phyloP scores from a whole-genome alignment of 2,888 invertebrate species.

The Phrixothrix hirtus region DNA sequence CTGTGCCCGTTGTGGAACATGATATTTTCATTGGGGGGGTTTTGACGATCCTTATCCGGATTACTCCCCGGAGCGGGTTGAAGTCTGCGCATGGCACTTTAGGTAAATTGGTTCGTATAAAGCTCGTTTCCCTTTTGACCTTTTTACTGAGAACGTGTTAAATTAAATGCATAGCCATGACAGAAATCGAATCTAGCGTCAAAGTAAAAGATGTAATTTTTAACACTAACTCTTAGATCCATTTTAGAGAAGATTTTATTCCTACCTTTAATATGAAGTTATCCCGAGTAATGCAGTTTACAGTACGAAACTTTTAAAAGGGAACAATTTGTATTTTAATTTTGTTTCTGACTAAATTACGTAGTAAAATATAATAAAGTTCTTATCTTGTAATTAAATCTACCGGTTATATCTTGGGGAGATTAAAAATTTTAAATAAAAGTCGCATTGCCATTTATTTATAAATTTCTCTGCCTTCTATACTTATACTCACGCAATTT shows the following conservation, averaged over 20 bases:
- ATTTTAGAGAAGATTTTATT: neutral
- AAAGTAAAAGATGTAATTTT: neutral
- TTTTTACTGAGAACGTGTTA: constrained; percentile 46
- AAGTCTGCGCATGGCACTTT: constrained; percentile 46
- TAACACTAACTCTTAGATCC: neutral
- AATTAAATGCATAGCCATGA: constrained; percentile 37
- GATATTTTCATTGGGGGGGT: constrained; percentile 38
- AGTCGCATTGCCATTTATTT: constrained; percentile 14
- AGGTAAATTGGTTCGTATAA: constrained; percentile 51
- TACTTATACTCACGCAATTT: too few relatives aligned
- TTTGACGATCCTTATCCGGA: constrained; percentile 44
- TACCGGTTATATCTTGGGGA: constrained; percentile 39
- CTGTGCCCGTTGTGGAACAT: constrained; percentile 7
- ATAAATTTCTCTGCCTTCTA: too few relatives aligned
- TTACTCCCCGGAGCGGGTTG: constrained; percentile 50
- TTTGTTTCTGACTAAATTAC: constrained; percentile 35
- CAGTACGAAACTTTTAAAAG: constrained; percentile 20
- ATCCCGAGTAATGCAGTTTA: constrained; percentile 16
- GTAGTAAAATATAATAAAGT: constrained; percentile 41
- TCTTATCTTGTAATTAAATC: constrained; percentile 48
- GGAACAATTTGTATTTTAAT: constrained; percentile 40
- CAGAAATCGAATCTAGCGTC: constrained; percentile 26
- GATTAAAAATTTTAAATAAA: constrained; percentile 36
- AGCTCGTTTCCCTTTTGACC: constrained; percentile 45
- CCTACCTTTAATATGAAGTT: neutral